Base-by-base conservation (phyloP, 92 coral and sea anemone species). In the Hydrozoanthus gracilis region DNA sequence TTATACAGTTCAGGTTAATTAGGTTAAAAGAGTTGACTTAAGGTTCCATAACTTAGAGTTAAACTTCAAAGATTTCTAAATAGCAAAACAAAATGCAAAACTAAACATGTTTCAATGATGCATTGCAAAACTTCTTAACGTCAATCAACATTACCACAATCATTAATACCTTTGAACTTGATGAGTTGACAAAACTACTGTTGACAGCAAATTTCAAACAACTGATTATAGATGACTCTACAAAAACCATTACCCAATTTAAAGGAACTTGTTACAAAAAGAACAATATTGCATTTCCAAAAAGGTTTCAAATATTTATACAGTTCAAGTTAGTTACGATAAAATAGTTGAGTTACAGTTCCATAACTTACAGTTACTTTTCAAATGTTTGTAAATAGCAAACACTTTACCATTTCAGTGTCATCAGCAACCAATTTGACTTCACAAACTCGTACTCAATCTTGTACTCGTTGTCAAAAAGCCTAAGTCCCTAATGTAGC, bases 211-310 rank as follows among this genome's bases (percentile, higher is more conserved):
- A 27, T 27, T 27, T 27, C 39, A 27, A 27, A 27, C 2, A 27
- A 27, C 39, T 27, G 39, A 27, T 27, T 27, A 27, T 27, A 27
- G 39, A 27, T 27, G 39, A 27, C 39, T 27, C 39, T 27, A 27
- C 39, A 27, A 27, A 27, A 27, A 27, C 0, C 20, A 89, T 84
- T 18, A 77, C 88, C 88, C 92, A 89, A 89, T 89, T 89, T 84
- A 89, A 84, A 15, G 47, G 83, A 88, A 88, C 64, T 88, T 27
- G 68, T 0, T 82, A 88, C 73, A 79, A 48, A 62, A 86, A 86
- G 18, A 86, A 86, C 88, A 86, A 88, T 64, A 82, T 88, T 88
- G 84, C 92, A 89, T 58, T 46, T 88, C 83, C 65, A 82, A 88
- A 83, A 52, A 78, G 78, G 51, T 77, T 84, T 88, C 49, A 27